Base-by-base conservation (phyloP, 1,140 invertebrate species). In the Anoplolepis gracilipes region DNA sequence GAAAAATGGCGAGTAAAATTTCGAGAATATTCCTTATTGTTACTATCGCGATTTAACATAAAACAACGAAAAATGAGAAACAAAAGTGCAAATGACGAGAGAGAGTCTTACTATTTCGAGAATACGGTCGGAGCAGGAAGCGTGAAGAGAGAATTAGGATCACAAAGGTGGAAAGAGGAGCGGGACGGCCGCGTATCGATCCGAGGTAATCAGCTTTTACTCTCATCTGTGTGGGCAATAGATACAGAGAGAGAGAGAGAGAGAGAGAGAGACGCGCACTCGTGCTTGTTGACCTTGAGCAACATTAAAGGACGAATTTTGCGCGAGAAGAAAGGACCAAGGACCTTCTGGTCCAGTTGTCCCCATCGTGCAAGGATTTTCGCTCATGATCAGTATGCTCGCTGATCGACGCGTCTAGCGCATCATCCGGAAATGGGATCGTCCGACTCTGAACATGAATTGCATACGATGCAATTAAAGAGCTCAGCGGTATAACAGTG, bases 181-280 rank as follows among this genome's bases (percentile, higher is more conserved):
- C 22, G 28, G 42, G 39, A 76, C 6, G 33, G 13, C n/a, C n/a
- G n/a, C 19, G 36, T 84, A 87, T 87, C 70, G 87, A 88, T 85
- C 65, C 49, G n/a, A n/a, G 19, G 25, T 73, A 85, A 88, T 85
- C 72, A 88, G 73, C 86, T 87, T 87, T 78, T 76, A 57, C 86
- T 88, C 77, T 81, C 46, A 77, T 53, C 57, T 55, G 42, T 61
- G 30, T 25, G 36, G 42, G 62, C 53, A 62, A 59, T 22, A 62
- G 73, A 46, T 39, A 59, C 6, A 55, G 70, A n/a, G n/a, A n/a
- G n/a, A n/a, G n/a, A n/a, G n/a, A n/a, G n/a, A n/a, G n/a, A n/a
- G n/a, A n/a, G n/a, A n/a, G n/a, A n/a, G n/a, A n/a, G n/a, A 55
- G 49, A 49, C 42, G 81, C 49, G 42, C 61, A 39, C 75, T 87